Evolutionary conservation across 1,140 invertebrate species (phyloP).

Genomic region (Drosophila asahinai): DNA sequence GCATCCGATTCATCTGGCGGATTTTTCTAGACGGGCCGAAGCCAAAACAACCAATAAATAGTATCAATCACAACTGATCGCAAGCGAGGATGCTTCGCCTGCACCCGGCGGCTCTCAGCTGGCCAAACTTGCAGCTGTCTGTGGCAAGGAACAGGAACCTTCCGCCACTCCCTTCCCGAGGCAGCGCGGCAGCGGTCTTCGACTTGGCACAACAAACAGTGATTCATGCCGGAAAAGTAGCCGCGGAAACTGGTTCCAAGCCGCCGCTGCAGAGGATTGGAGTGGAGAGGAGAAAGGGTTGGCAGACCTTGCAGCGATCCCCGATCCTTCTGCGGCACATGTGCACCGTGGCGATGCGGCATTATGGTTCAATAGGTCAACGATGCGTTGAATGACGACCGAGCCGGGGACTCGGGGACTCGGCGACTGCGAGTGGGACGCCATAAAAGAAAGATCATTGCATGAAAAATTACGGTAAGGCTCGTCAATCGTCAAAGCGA

Average conservation of each 20-base stretch:
- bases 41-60: slow-evolving; percentile 77
- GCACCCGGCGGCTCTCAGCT: slow-evolving; percentile 64
- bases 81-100: slow-evolving; percentile 70
- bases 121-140: slow-evolving; percentile 79
- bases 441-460: slow-evolving; percentile 69
- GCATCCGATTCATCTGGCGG: slow-evolving; percentile 31
- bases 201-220: slow-evolving; percentile 72
- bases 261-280: slow-evolving; percentile 17
- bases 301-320: slow-evolving; percentile 18
- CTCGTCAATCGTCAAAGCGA: slow-evolving; percentile 76
- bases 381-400: slow-evolving; percentile 78
- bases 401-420: slow-evolving; percentile 31
- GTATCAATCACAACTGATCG: slow-evolving; percentile 81
- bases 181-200: neutral
- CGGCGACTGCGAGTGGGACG: slow-evolving; percentile 23
- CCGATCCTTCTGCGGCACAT: slow-evolving; percentile 75
- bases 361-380: slow-evolving; percentile 84
- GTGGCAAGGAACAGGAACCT: slow-evolving; percentile 43
- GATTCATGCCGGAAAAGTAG: slow-evolving; percentile 82
- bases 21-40: slow-evolving; percentile 31
- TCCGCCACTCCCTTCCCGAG: slow-evolving; percentile 1
- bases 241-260: slow-evolving; percentile 74
- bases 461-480: slow-evolving; percentile 80
- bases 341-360: slow-evolving; percentile 40
- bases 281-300: slow-evolving; percentile 12